Percentiles rank a stretch among this genome's conserved stretches.
Evolutionary conservation across 2,113 vertebrate genomes (phyloP).

Genomic region (Prinia subflava): DNA sequence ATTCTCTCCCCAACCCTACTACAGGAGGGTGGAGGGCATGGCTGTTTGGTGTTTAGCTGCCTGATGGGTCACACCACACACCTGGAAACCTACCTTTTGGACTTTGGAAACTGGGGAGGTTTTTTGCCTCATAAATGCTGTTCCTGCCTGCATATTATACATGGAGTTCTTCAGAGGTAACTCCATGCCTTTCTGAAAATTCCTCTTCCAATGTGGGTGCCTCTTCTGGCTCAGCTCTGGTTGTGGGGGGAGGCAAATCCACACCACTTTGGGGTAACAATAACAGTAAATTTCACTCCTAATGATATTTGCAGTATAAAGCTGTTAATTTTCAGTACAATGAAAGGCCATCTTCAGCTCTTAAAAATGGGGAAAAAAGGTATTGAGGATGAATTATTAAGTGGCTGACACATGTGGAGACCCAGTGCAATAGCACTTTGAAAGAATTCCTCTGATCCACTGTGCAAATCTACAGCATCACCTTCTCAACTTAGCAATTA

Average conservation of each 20-base stretch:
- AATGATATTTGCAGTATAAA: background rate
- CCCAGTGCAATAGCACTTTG: background rate
- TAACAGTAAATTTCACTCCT: background rate
- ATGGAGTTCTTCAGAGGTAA: background rate
- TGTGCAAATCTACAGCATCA: background rate
- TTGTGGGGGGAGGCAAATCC: background rate
- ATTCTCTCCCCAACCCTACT: background rate
- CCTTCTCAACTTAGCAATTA: background rate
- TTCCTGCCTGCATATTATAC: rapidly evolving
- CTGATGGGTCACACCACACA: background rate
- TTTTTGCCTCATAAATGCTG: background rate
- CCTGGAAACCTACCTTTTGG: background rate
- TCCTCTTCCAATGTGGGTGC: background rate
- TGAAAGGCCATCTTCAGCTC: background rate
- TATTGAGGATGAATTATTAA: background rate
- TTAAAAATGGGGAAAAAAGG: background rate
- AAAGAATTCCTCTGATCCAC: background rate
- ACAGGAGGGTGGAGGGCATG: background rate
- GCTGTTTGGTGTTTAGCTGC: background rate
- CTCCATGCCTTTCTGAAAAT: background rate
- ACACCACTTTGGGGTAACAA: background rate
- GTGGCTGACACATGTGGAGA: background rate
- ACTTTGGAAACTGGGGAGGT: background rate
- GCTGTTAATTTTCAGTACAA: background rate
- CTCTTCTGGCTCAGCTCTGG: background rate